A percentile compares a stretch with the other conserved stretches of the same genome.
phyloP scores from a whole-genome alignment of 53 echinoderm and acorn worm genomes.

The Holothuria leucospilota region DNA sequence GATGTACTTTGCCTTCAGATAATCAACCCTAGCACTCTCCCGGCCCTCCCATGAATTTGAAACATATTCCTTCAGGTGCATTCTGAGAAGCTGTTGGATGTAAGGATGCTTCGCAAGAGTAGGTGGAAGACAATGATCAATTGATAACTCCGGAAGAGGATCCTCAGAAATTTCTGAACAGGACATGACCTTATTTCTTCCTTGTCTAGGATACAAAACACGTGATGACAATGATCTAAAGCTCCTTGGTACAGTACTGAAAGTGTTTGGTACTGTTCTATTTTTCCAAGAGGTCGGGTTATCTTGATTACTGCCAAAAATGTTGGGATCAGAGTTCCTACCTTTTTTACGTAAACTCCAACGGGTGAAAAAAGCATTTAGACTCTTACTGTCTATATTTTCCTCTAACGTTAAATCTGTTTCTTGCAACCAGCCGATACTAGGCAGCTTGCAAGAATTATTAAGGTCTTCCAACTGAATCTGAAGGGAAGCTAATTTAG shows the following conservation, averaged over 20 bases:
- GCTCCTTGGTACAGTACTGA: neutral
- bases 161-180: too few relatives aligned
- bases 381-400: neutral
- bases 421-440: slow-evolving; percentile 13
- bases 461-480: slow-evolving; percentile 64
- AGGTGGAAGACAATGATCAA: slow-evolving; percentile 25
- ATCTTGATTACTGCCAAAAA: neutral
- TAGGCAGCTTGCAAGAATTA: slow-evolving; percentile 5
- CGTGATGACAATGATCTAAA: too few relatives aligned
- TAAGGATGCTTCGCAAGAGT: neutral
- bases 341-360: slow-evolving; percentile 11
- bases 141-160: too few relatives aligned
- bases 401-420: slow-evolving; percentile 5
- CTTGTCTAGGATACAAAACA: too few relatives aligned
- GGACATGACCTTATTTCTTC: too few relatives aligned
- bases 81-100: neutral
- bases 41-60: slow-evolving; percentile 6
- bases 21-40: neutral
- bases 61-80: slow-evolving; percentile 18
- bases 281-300: neutral
- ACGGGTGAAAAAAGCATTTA: neutral
- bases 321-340: slow-evolving; percentile 30
- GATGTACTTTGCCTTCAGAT: slow-evolving; percentile 31
- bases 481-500: slow-evolving; percentile 83
- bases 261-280: neutral